A percentile compares a stretch with the other conserved stretches of the same genome.
These are phyloP conservation scores for Lydus trimaculatus DNA, from an alignment of 2,888 invertebrate genomes.

Conservation along the genomic window DNA sequence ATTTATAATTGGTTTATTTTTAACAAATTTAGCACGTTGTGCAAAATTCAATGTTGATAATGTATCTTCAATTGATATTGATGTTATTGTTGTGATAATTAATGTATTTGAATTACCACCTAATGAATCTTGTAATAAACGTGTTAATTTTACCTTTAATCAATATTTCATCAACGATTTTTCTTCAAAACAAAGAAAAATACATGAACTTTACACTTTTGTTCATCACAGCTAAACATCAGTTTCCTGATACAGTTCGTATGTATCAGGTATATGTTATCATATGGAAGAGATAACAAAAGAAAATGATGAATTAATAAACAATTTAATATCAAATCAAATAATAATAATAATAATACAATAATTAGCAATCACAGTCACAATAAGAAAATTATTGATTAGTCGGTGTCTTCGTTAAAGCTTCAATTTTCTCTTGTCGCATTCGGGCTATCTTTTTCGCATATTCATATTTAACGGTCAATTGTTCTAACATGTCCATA, in stretches of 20 bases:
- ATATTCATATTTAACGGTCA: not conserved
- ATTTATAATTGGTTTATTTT: constrained; percentile 81
- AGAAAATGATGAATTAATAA: too few species aligned
- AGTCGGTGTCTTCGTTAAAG: too few species aligned
- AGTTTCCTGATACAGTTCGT: not conserved
- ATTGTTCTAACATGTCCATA: not conserved
- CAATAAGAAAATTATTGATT: too few species aligned
- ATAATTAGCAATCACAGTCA: too few species aligned
- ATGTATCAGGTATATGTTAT: too few species aligned
- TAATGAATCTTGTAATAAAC: constrained; percentile 83
- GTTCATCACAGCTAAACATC: not conserved
- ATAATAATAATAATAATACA: too few species aligned
- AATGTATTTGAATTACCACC: too few species aligned
- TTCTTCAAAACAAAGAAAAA: not conserved
- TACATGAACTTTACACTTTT: not conserved
- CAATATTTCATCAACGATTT: not conserved
- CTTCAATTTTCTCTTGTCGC: not conserved
- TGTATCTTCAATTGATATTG: constrained; percentile 80
- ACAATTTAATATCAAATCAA: too few species aligned
- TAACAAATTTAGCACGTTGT: constrained; percentile 79
- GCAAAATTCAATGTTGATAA: constrained; percentile 79
- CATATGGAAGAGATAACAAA: too few species aligned
- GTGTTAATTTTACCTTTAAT: constrained; percentile 70
- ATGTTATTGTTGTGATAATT: constrained; percentile 87
- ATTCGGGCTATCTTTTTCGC: not conserved